Base-by-base conservation (phyloP, 2,888 invertebrate species). In the Vannuccia rotundouncinata region DNA sequence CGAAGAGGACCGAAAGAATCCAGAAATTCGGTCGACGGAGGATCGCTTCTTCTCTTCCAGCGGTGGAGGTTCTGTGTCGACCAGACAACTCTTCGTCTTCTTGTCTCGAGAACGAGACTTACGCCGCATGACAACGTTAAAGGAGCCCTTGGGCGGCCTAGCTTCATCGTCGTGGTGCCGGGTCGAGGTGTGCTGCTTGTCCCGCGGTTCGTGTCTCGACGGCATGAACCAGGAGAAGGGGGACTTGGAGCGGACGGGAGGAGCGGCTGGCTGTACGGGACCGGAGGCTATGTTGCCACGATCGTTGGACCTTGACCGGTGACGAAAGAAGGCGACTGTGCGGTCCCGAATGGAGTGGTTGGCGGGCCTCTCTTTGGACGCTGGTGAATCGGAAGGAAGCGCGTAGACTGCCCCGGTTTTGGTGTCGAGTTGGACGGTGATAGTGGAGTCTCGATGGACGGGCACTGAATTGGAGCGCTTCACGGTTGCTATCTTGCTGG, bases 41-140 rank as follows among this genome's bases (percentile, higher is more conserved):
- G 66, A 13, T 17, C 66, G 66, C 22, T 66, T 66, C 22, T 66
- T 66, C 25, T 66, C 66, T 22, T 66, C 66, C 2, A 66, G 22
- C 10, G 45, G 45, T 5, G 13, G 22, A n/a, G 66, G 66, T 2
- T 66, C 66, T 2, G 10, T 2, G 22, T 5, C 2, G 25, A 66
- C 66, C 10, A 66, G 17, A 27, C 66, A 66, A 22, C 66, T 66
- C 25, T 66, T 66, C 25, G 25, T 22, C 25, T 66, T 66, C 66
- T 66, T 66, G 25, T 66, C 66, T 5, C 66, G 66, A 2, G 66
- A 66, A 22, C 66, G 66, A 66, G 66, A 66, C 25, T 66, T 66
- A 5, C 66, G 66, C 2, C 66, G 66, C 66, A 66, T 66, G 2
- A 66, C 66, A 66, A 66, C 66, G 66, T 66, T 66, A 22, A 66